A percentile compares a stretch with the other conserved stretches of the same genome.
Evolutionary conservation across 1,140 invertebrate species (phyloP).

Genomic region (Mycetomoellerius zeteki): DNA sequence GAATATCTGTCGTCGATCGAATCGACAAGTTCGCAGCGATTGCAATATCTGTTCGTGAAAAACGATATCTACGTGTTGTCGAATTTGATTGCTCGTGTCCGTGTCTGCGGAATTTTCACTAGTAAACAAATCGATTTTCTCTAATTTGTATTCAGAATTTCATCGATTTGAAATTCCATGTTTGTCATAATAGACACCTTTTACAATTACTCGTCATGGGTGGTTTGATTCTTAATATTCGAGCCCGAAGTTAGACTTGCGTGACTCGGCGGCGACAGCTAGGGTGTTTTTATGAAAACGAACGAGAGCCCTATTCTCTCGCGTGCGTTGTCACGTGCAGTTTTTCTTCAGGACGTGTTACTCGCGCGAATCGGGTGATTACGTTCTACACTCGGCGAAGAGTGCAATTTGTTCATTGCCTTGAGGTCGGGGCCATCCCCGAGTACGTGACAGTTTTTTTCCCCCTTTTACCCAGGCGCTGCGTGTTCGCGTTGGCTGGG

Average conservation of each 20-base stretch:
- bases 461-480: not conserved
- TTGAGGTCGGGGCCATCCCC: constrained; percentile 62
- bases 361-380: constrained; percentile 65
- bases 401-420: constrained; percentile 72
- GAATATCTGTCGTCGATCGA: constrained; percentile 29
- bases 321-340: constrained; percentile 47
- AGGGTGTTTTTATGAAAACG: not conserved
- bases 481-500: not conserved
- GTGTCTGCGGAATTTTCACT: not conserved
- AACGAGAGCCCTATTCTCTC: constrained; percentile 35
- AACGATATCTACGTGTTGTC: not conserved
- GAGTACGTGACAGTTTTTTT: not conserved
- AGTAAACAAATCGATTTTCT: not conserved
- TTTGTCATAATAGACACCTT: not conserved
- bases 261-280: constrained; percentile 21
- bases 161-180: not conserved
- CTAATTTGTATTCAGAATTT: not conserved
- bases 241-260: not conserved
- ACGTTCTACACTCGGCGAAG: constrained; percentile 66
- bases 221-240: constrained; percentile 28
- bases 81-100: not conserved
- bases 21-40: constrained; percentile 6
- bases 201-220: constrained; percentile 6
- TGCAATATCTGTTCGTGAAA: constrained; percentile 2
- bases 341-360: constrained; percentile 58